Conservation (phyloP, 2,888 invertebrate species). For the Trissonchulus latispiculum region DNA sequence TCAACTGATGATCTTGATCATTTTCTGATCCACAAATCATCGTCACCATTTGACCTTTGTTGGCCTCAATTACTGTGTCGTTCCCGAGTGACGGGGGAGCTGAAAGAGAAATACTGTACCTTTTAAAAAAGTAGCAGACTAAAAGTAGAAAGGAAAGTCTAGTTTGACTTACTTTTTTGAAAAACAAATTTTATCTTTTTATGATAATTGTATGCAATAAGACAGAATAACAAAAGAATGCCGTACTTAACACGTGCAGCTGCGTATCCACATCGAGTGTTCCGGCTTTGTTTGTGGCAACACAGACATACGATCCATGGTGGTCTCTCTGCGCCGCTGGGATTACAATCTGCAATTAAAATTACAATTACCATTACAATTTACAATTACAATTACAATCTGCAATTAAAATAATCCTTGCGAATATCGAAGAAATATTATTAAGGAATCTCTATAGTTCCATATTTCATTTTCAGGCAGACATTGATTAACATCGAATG, state of each 20-base stretch:
- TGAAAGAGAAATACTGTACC: too few species aligned
- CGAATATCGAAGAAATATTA: too few species aligned
- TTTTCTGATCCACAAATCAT: conserved; percentile 39
- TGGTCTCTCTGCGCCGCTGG: conserved; percentile 36
- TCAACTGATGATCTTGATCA: conserved; percentile 25
- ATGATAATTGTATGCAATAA: background rate
- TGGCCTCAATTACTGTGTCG: conserved; percentile 34
- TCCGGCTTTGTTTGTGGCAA: conserved; percentile 49
- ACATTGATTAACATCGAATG: too few species aligned
- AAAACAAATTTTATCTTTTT: too few species aligned
- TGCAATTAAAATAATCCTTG: too few species aligned
- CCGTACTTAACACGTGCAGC: conserved; percentile 43
- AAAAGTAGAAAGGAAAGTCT: too few species aligned
- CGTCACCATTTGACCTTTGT: conserved; percentile 34
- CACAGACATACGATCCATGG: conserved; percentile 45
- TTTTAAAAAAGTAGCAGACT: too few species aligned
- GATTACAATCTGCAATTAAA: conserved; percentile 33
- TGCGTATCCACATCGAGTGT: conserved; percentile 45
- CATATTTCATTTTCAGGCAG: too few species aligned
- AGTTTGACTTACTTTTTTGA: too few species aligned
- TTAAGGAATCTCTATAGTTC: too few species aligned
- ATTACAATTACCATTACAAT: too few species aligned
- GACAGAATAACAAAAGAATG: background rate
- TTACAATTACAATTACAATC: too few species aligned
- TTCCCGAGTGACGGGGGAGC: conserved; percentile 36